These are phyloP conservation scores for Timandra comae DNA, from an alignment of 2,888 invertebrate species.

Conservation along the genomic window DNA sequence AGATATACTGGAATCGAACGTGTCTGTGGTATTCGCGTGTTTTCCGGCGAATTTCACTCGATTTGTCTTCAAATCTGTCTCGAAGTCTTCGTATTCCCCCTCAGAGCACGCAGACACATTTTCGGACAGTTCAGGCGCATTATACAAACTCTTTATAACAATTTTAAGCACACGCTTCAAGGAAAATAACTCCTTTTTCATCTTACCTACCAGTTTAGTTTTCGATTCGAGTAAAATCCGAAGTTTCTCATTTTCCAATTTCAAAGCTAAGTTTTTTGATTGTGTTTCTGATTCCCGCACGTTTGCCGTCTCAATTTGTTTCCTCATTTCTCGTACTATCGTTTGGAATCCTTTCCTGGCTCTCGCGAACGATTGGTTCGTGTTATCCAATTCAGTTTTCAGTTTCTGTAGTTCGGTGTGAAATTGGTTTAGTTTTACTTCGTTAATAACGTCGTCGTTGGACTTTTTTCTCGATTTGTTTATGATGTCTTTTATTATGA, in stretches of 20 bases:
- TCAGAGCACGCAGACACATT: slow-evolving; percentile 31
- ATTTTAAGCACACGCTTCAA: slow-evolving; percentile 47
- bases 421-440: slow-evolving; percentile 22
- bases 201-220: slow-evolving; percentile 38
- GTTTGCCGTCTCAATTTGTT: slow-evolving; percentile 41
- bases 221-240: slow-evolving; percentile 45
- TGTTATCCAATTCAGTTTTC: slow-evolving; percentile 33
- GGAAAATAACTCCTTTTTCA: slow-evolving; percentile 45
- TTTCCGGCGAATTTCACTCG: slow-evolving; percentile 27
- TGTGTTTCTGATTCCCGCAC: slow-evolving; percentile 41
- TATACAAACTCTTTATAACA: slow-evolving; percentile 41
- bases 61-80: slow-evolving; percentile 37
- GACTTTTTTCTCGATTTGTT: slow-evolving; percentile 25
- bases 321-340: slow-evolving; percentile 46
- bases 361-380: slow-evolving; percentile 30
- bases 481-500: slow-evolving; percentile 51
- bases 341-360: slow-evolving; percentile 34
- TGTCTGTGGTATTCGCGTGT: slow-evolving; percentile 21
- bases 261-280: slow-evolving; percentile 36
- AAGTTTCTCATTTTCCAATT: slow-evolving; percentile 58
- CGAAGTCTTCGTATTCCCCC: slow-evolving; percentile 45
- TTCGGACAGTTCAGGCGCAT: slow-evolving; percentile 24
- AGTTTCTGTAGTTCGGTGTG: slow-evolving; percentile 37
- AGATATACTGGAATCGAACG: slow-evolving; percentile 37
- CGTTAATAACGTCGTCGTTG: slow-evolving; percentile 10